Evolutionary conservation across 2,113 vertebrate genomes (phyloP).

Genomic region (Sinocyclocheilus grahami): DNA sequence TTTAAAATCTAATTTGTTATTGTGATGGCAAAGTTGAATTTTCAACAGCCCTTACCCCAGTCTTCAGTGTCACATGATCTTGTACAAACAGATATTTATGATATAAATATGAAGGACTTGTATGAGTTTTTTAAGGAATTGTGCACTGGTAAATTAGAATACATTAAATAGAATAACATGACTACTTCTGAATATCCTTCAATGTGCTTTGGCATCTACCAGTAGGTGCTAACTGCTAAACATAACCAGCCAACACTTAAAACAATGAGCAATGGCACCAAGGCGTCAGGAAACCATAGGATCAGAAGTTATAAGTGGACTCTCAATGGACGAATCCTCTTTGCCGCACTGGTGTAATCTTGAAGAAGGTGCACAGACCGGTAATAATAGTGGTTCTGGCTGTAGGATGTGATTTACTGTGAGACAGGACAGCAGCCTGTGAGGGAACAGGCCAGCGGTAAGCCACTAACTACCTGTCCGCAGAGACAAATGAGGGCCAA

Average conservation of each 20-base stretch:
- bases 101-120: not conserved
- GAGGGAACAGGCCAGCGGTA: constrained; percentile 36
- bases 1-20: too few species aligned
- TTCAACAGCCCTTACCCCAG: not conserved
- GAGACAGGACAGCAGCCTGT: constrained; percentile 43
- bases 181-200: not conserved
- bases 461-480: constrained; percentile 55
- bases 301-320: constrained; percentile 47
- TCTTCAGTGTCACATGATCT: not conserved
- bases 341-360: constrained; percentile 44
- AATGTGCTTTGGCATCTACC: not conserved
- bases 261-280: not conserved
- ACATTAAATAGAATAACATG: not conserved
- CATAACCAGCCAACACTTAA: not conserved
- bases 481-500: constrained; percentile 53
- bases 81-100: not conserved
- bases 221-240: not conserved
- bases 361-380: constrained; percentile 41
- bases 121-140: not conserved
- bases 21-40: not conserved
- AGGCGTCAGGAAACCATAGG: constrained; percentile 34
- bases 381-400: constrained; percentile 50
- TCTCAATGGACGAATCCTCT: constrained; percentile 45
- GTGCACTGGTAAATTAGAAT: not conserved
- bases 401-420: constrained; percentile 57